Base-by-base conservation (phyloP, 2,888 invertebrate genomes). In the Dyspetes luteomarginatus region DNA sequence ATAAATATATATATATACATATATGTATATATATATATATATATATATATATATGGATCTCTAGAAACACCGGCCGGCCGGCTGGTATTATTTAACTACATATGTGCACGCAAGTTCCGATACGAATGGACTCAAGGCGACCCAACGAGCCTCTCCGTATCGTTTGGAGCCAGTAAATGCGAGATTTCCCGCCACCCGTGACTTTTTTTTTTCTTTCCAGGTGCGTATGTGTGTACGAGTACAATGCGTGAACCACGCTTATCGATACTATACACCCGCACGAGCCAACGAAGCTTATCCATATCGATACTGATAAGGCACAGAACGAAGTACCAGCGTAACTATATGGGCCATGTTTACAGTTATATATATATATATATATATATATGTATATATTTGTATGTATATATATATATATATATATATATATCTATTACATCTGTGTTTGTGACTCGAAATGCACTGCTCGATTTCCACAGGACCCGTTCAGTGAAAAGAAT, bases 121-220 rank as follows among this genome's bases (percentile, higher is more conserved):
- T 80, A 71, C 74, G 55, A 80, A 56, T 74, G 56, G 58, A 82
- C 77, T 80, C 79, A 72, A 82, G 82, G 80, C 80, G 55, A 82
- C 24, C 48, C 60, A n/a, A n/a, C n/a, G n/a, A n/a, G n/a, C n/a
- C n/a, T n/a, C 24, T 19, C 43, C 4, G 9, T 24, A 52, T 52
- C 52, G 52, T 9, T 52, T 19, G 9, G 17, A 52, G 24, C 52
- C 22, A 24, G 19, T n/a, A 43, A 24, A n/a, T 12, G 4, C 24
- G 36, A 12, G 1, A 12, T 4, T 36, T 62, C 24, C 43, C 43
- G 9, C 7, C 36, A 12, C 36, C 36, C 7, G 36, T 12, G 24
- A 24, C 19, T 1, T 24, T 43, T 62, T 43, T 36, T 24, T 24
- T n/a, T n/a, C n/a, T n/a, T n/a, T n/a, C n/a, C n/a, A n/a, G n/a